These are phyloP conservation scores for Tetramorium bicarinatum DNA, from an alignment of 2,888 invertebrate genomes.

Conservation along the genomic window DNA sequence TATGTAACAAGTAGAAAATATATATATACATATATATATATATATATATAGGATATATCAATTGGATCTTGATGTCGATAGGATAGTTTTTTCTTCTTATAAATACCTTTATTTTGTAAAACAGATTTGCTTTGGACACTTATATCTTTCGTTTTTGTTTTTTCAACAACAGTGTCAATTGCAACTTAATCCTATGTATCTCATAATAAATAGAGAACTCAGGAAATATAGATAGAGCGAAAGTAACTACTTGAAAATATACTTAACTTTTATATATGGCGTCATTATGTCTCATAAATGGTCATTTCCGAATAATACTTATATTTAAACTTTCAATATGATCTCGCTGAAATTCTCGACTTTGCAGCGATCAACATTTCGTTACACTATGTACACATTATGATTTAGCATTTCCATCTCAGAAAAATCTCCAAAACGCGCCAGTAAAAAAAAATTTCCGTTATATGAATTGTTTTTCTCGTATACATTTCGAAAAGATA, in stretches of 20 bases:
- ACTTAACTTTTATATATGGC: constrained; percentile 3
- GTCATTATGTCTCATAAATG: background rate
- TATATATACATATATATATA: background rate
- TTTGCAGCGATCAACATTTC: constrained; percentile 65
- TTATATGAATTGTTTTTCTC: background rate
- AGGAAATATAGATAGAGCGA: background rate
- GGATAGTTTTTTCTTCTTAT: constrained; percentile 21
- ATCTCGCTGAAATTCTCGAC: constrained; percentile 19
- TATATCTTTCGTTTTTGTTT: constrained; percentile 56
- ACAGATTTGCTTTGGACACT: constrained; percentile 76
- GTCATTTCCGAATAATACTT: constrained; percentile 2
- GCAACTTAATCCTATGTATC: constrained; percentile 35
- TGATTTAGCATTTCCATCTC: constrained; percentile 30
- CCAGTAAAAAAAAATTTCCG: background rate
- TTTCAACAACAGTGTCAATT: constrained; percentile 60
- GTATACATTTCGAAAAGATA: constrained; percentile 1
- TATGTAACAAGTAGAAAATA: constrained; percentile 9
- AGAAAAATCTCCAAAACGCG: background rate
- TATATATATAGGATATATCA: background rate
- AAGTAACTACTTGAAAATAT: constrained; percentile 34
- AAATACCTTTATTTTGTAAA: constrained; percentile 67
- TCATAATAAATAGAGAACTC: constrained; percentile 27
- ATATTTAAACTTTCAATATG: constrained; percentile 26
- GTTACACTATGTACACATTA: constrained; percentile 75
- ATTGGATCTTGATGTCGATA: background rate